phyloP scores from a whole-genome alignment of 2,888 invertebrate genomes.

The Drosophila nr. perissopoda region DNA sequence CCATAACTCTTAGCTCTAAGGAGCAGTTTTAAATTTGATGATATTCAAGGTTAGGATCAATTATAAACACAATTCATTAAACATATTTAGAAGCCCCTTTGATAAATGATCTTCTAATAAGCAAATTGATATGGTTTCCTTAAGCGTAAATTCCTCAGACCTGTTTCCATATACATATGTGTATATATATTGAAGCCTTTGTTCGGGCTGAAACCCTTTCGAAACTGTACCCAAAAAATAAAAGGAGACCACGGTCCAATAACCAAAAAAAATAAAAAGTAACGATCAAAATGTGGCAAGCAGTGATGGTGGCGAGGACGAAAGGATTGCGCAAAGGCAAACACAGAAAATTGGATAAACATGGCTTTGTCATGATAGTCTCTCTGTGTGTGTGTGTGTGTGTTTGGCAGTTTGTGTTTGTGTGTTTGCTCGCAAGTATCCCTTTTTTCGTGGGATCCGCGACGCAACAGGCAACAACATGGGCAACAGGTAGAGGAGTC shows the following conservation, averaged over 20 bases:
- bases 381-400: slow-evolving; percentile 18
- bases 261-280: slow-evolving; percentile 40
- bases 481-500: slow-evolving; percentile 62
- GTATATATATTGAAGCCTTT: not conserved
- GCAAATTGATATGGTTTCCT: slow-evolving; percentile 7
- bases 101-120: slow-evolving; percentile 13
- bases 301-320: slow-evolving; percentile 67
- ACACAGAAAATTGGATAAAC: slow-evolving; percentile 60
- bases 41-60: not conserved
- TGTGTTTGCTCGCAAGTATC: slow-evolving; percentile 62
- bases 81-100: not conserved
- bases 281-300: slow-evolving; percentile 42
- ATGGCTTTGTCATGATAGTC: slow-evolving; percentile 52
- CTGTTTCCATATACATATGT: not conserved
- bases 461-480: slow-evolving; percentile 41
- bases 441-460: slow-evolving; percentile 77
- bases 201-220: slow-evolving; percentile 34
- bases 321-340: slow-evolving; percentile 72
- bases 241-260: slow-evolving; percentile 19
- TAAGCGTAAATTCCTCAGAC: slow-evolving; percentile 15
- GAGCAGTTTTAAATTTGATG: not conserved
- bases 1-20: not conserved
- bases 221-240: slow-evolving; percentile 60
- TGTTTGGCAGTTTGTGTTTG: slow-evolving; percentile 30
- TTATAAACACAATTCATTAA: not conserved